Percentiles rank a stretch among this genome's conserved stretches.
These are phyloP conservation scores for Sphyrna mokarran DNA, from an alignment of 2,113 vertebrate genomes.

Conservation along the genomic window DNA sequence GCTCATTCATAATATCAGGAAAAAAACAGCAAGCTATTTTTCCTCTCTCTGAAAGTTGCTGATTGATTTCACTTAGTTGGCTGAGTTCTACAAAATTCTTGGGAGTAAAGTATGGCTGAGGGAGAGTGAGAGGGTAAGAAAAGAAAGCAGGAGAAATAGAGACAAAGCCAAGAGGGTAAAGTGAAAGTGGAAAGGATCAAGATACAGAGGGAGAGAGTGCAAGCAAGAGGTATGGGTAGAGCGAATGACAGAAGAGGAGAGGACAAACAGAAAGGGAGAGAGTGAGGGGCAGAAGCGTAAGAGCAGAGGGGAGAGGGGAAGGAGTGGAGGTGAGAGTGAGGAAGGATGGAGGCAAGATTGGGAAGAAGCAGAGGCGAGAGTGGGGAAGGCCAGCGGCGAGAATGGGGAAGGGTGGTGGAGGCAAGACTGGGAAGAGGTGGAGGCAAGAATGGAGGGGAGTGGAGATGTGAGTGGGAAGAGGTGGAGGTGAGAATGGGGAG, in stretches of 20 bases:
- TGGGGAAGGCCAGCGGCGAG: not conserved
- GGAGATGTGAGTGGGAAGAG: too few relatives aligned
- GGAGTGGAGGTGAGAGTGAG: too few relatives aligned
- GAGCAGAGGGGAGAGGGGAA: not conserved
- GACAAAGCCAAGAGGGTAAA: not conserved
- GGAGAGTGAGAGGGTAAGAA: not conserved
- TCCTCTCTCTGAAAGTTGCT: not conserved
- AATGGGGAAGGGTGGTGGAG: too few relatives aligned
- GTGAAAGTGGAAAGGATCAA: not conserved
- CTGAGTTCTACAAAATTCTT: not conserved
- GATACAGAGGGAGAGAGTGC: not conserved
- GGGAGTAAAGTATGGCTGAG: not conserved
- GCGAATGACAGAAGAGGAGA: too few relatives aligned
- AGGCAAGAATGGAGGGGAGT: not conserved
- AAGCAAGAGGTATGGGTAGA: not conserved
- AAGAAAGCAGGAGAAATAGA: not conserved
- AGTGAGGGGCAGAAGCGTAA: too few relatives aligned
- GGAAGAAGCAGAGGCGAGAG: not conserved
- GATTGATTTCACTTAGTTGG: conserved; percentile 3
- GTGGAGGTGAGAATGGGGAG: too few relatives aligned
- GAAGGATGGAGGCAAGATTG: not conserved
- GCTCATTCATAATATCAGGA: not conserved
- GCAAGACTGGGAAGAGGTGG: too few relatives aligned
- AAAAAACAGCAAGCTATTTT: not conserved
- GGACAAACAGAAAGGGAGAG: not conserved